phyloP scores from a whole-genome alignment of 2,888 invertebrate genomes.

The Heliconius cydno region DNA sequence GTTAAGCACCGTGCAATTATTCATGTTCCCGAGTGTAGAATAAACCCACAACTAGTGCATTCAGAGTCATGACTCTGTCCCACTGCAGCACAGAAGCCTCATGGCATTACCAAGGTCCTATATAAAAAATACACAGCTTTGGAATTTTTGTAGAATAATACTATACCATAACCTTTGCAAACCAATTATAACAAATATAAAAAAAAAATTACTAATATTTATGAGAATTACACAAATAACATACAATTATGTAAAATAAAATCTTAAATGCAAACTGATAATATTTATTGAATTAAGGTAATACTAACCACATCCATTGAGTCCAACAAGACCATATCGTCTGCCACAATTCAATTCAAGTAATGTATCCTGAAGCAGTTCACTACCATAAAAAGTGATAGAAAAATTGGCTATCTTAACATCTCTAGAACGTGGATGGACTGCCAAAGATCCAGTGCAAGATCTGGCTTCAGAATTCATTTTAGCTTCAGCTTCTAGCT shows the following conservation, averaged over 20 bases:
- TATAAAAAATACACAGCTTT: too few relatives aligned
- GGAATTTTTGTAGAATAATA: too few relatives aligned
- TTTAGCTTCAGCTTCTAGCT: slow-evolving; percentile 94
- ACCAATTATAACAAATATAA: too few relatives aligned
- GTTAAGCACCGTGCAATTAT: background rate
- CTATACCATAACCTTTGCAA: too few relatives aligned
- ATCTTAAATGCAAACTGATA: background rate
- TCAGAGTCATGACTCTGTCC: background rate
- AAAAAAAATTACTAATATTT: too few relatives aligned
- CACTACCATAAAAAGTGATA: slow-evolving; percentile 98
- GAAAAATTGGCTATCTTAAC: slow-evolving; percentile 98
- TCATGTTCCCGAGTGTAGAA: background rate
- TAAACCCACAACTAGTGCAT: background rate
- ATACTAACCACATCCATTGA: slow-evolving; percentile 96
- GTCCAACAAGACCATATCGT: slow-evolving; percentile 97
- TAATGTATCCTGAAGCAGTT: slow-evolving; percentile 97
- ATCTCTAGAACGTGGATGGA: slow-evolving; percentile 97
- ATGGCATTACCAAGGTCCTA: background rate
- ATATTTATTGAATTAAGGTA: background rate
- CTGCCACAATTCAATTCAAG: slow-evolving; percentile 98
- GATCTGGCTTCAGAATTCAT: slow-evolving; percentile 96
- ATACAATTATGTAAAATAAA: background rate
- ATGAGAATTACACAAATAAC: too few relatives aligned
- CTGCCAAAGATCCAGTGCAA: slow-evolving; percentile 96
- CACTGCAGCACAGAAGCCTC: background rate